A percentile compares a stretch with the other conserved stretches of the same genome.
Evolutionary conservation across 2,113 vertebrate genomes (phyloP).

Genomic region (Leptobrachium leishanense): DNA sequence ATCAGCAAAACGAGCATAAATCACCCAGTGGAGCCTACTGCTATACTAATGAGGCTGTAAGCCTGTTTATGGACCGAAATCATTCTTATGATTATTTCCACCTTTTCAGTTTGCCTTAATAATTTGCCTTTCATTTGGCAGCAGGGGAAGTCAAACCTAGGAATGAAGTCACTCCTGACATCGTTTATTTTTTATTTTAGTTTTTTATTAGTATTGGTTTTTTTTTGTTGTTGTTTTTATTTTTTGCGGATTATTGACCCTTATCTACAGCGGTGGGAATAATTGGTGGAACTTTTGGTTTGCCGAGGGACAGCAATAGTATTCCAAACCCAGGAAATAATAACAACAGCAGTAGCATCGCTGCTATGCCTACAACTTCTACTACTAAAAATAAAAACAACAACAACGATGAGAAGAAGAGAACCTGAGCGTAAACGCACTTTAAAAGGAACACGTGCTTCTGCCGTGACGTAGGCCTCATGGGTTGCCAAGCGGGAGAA

Average conservation of each 20-base stretch:
- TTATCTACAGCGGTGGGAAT: slow-evolving; percentile 69
- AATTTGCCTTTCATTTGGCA: slow-evolving; percentile 68
- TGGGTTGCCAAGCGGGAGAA: neutral
- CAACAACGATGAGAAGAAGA: neutral
- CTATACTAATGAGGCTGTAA: slow-evolving; percentile 95
- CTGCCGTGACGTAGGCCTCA: neutral
- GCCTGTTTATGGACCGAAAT: slow-evolving; percentile 89
- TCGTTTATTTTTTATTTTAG: neutral
- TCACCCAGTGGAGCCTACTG: slow-evolving; percentile 86
- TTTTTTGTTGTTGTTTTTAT: neutral
- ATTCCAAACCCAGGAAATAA: too few species aligned
- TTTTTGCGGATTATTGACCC: slow-evolving; percentile 67
- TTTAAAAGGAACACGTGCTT: neutral
- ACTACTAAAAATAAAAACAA: too few species aligned
- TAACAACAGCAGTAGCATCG: too few species aligned
- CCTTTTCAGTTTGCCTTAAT: slow-evolving; percentile 76
- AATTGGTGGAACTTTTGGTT: slow-evolving; percentile 67
- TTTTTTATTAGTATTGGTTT: neutral
- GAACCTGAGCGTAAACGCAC: neutral
- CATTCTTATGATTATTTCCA: slow-evolving; percentile 95
- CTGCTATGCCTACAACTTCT: neutral
- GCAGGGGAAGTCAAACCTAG: slow-evolving; percentile 74
- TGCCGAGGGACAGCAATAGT: slow-evolving; percentile 59
- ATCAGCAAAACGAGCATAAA: slow-evolving; percentile 85
- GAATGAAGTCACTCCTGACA: slow-evolving; percentile 64